Conservation (phyloP, 2,113 vertebrate species). For the Rattus rattus region DNA sequence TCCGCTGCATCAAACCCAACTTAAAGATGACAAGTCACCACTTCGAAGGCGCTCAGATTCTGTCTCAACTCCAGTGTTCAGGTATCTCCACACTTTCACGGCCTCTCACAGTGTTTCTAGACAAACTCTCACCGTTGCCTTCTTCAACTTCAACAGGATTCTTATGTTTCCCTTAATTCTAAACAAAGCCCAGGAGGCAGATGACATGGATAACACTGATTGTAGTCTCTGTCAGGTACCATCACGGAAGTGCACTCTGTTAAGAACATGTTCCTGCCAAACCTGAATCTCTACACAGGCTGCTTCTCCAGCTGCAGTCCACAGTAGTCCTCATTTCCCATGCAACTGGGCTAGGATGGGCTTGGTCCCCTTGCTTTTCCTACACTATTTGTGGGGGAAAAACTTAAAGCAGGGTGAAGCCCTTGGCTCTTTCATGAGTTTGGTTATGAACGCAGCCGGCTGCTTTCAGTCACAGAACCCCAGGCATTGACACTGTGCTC, state of each 20-base stretch:
- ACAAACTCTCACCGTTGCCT: not conserved
- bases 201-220: not conserved
- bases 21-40: conserved; percentile 98
- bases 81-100: conserved; percentile 85
- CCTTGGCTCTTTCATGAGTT: not conserved
- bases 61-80: conserved; percentile 99
- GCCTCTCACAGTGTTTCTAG: not conserved
- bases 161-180: not conserved
- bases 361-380: not conserved
- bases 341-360: not conserved
- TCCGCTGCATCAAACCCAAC: conserved; percentile 99
- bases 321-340: not conserved
- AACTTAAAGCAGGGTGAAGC: not conserved
- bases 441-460: not conserved
- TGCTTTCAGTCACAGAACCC: not conserved
- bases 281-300: not conserved
- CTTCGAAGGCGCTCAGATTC: conserved; percentile 98
- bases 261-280: not conserved
- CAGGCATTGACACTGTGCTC: not conserved
- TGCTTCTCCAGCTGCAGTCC: not conserved
- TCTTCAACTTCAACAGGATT: not conserved
- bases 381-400: not conserved
- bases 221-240: conserved; percentile 10
- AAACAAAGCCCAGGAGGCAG: not conserved
- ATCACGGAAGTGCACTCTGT: not conserved